These are phyloP conservation scores for Pammene fasciana DNA, from an alignment of 2,888 invertebrate genomes.

Conservation along the genomic window DNA sequence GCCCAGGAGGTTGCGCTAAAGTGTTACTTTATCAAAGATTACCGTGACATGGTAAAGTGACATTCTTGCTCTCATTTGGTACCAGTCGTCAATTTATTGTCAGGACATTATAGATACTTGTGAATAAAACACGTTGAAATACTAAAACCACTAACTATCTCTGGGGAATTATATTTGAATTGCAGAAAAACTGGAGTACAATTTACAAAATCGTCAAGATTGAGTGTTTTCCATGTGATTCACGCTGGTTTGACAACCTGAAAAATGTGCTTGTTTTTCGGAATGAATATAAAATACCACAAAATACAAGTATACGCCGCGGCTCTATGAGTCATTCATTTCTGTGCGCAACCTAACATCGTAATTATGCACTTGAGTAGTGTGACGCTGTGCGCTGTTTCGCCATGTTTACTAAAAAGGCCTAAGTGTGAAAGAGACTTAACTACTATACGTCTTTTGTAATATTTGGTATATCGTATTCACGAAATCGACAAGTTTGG, in stretches of 20 bases:
- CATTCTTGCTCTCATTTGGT: too few relatives aligned
- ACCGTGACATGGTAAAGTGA: background rate
- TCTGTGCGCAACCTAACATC: constrained; percentile 37
- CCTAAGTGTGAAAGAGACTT: constrained; percentile 13
- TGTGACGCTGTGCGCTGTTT: constrained; percentile 22
- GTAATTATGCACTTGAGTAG: constrained; percentile 40
- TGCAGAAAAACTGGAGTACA: background rate
- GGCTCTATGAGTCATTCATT: constrained; percentile 35
- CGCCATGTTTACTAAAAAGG: background rate
- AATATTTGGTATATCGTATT: background rate
- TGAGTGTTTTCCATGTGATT: background rate
- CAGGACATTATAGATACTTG: too few relatives aligned
- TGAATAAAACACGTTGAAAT: too few relatives aligned
- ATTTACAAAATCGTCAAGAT: background rate
- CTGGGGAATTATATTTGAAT: background rate
- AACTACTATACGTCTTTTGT: constrained; percentile 11
- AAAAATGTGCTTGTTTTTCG: too few relatives aligned
- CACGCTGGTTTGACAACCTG: too few relatives aligned
- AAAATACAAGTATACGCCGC: constrained; percentile 21
- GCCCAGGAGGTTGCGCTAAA: constrained; percentile 1
- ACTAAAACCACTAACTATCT: background rate
- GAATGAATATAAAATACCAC: background rate
- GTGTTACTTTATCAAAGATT: constrained; percentile 16
- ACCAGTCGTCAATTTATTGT: too few relatives aligned
- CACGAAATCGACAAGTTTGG: constrained; percentile 26